phyloP scores from a whole-genome alignment of 2,113 vertebrate genomes.

The Erinaceus europaeus region DNA sequence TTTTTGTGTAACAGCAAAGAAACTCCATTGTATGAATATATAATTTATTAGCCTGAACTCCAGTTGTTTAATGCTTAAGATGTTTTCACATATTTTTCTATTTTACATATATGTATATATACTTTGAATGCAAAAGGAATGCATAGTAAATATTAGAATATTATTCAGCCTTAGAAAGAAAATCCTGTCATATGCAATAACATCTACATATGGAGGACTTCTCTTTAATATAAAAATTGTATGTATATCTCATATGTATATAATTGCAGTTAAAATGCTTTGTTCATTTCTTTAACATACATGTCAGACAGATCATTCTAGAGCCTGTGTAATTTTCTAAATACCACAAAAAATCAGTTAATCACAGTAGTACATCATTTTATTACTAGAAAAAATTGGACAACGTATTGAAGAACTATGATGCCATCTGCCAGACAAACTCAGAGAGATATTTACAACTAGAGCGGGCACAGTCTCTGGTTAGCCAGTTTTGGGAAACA shows the following conservation, averaged over 20 bases:
- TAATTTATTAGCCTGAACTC: background rate
- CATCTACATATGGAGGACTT: background rate
- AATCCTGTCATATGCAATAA: background rate
- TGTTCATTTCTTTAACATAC: background rate
- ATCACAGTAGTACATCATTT: background rate
- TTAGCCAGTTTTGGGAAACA: conserved; percentile 97
- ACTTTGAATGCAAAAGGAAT: background rate
- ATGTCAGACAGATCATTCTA: background rate
- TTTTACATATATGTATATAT: background rate
- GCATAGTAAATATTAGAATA: background rate
- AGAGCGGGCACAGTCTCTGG: conserved; percentile 94
- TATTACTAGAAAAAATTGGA: conserved; percentile 87
- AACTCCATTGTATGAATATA: background rate
- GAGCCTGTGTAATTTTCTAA: background rate
- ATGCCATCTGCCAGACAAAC: conserved; percentile 91
- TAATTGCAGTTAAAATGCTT: background rate
- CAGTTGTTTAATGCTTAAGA: background rate
- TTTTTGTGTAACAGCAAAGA: background rate
- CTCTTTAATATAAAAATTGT: conserved; percentile 21
- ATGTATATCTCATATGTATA: background rate
- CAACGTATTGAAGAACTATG: conserved; percentile 88
- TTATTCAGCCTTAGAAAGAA: background rate
- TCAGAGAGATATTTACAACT: conserved; percentile 96
- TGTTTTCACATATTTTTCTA: background rate
- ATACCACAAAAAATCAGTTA: background rate